Conservation (phyloP, 92 coral and sea anemone genomes). For the Porites cylindrica region DNA sequence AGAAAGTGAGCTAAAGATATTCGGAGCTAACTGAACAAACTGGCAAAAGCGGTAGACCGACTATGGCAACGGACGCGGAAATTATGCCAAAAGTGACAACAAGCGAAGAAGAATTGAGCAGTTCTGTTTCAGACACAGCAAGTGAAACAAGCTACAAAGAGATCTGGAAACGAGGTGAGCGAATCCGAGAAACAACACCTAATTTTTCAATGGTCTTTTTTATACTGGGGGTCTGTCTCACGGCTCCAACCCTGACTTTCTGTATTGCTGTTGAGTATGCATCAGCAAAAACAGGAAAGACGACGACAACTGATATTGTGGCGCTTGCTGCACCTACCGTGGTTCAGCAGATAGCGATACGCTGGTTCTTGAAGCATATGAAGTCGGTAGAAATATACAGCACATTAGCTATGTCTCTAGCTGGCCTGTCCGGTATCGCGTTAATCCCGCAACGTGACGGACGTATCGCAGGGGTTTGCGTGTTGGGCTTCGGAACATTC, state of each 20-base stretch:
- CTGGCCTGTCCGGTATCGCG: constrained; percentile 61
- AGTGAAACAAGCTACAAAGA: constrained; percentile 5
- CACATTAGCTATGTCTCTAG: constrained; percentile 51
- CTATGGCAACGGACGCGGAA: neutral
- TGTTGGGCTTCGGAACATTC: constrained; percentile 73
- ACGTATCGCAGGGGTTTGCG: constrained; percentile 74
- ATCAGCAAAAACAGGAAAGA: constrained; percentile 65
- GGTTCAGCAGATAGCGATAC: constrained; percentile 58
- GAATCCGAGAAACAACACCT: constrained; percentile 4
- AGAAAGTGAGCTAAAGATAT: neutral
- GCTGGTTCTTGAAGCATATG: constrained; percentile 46
- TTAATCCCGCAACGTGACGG: constrained; percentile 50
- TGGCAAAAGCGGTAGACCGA: neutral
- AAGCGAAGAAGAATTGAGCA: constrained; percentile 33
- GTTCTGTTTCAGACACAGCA: constrained; percentile 31
- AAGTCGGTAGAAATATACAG: constrained; percentile 30
- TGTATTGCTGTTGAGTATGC: constrained; percentile 80
- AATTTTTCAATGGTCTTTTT: constrained; percentile 38
- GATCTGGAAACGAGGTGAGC: neutral
- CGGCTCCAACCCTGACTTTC: constrained; percentile 64
- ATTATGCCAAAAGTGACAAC: constrained; percentile 31
- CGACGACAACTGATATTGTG: constrained; percentile 68
- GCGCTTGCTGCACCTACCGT: constrained; percentile 80
- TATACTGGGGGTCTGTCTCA: constrained; percentile 66
- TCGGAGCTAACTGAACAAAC: neutral